A percentile compares a stretch with the other conserved stretches of the same genome.
Conservation (phyloP, 2,888 invertebrate species). For the Operophtera brumata region DNA sequence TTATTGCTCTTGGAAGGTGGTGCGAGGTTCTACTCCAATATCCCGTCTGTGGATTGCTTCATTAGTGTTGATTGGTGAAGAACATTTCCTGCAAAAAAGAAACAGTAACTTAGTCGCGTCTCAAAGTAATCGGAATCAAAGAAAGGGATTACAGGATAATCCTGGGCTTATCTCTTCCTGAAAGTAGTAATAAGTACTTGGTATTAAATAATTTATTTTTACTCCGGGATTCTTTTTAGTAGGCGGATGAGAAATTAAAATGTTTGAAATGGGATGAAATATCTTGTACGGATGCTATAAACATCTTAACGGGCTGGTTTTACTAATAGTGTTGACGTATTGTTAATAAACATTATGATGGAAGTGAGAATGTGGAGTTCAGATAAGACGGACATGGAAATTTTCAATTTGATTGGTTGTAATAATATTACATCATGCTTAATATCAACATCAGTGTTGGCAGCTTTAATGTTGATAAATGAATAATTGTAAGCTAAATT, state of each 20-base stretch:
- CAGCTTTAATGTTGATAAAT: neutral
- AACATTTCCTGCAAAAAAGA: conserved; percentile 65
- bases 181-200: conserved; percentile 10
- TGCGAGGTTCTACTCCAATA: conserved; percentile 71
- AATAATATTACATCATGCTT: neutral
- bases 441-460: neutral
- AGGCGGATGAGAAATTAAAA: conserved; percentile 19
- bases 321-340: conserved; percentile 19
- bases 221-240: conserved; percentile 5
- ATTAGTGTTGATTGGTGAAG: conserved; percentile 71
- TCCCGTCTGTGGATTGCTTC: conserved; percentile 76
- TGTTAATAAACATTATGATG: conserved; percentile 21
- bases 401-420: neutral
- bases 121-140: conserved; percentile 21
- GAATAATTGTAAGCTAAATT: no score
- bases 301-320: conserved; percentile 9
- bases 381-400: neutral
- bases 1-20: conserved; percentile 64
- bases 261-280: conserved; percentile 24
- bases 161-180: conserved; percentile 3
- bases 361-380: conserved; percentile 5
- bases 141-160: conserved; percentile 14
- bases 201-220: conserved; percentile 13
- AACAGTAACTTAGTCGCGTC: conserved; percentile 41
- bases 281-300: conserved; percentile 17